phyloP scores from a whole-genome alignment of 2,797 vertebrate species.

The Gephyroberyx darwinii region DNA sequence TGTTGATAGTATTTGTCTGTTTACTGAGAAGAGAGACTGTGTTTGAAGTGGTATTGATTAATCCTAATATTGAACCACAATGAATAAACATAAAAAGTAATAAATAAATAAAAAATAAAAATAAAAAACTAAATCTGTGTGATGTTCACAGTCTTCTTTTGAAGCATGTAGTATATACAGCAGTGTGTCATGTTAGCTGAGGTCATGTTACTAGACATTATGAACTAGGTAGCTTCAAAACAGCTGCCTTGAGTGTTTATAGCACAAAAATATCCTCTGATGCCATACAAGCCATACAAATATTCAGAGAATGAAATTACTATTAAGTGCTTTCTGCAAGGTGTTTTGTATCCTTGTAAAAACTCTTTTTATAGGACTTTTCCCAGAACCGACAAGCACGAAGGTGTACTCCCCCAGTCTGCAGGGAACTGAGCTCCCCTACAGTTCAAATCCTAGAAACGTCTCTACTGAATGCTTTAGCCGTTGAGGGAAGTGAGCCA shows the following conservation, averaged over 20 bases:
- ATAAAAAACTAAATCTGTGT: not conserved
- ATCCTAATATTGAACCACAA: constrained; percentile 16
- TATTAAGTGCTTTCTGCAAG: constrained; percentile 16
- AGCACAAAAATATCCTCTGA: too few relatives aligned
- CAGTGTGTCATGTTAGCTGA: constrained; percentile 3
- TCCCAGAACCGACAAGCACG: constrained; percentile 20
- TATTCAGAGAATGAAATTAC: constrained; percentile 24
- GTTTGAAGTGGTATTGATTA: not conserved
- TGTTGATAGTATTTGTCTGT: not conserved
- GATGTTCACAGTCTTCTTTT: not conserved
- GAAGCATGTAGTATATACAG: constrained; percentile 4
- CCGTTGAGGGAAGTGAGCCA: constrained; percentile 13
- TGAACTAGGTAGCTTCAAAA: too few relatives aligned
- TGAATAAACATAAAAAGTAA: not conserved
- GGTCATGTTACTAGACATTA: too few relatives aligned
- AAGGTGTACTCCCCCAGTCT: constrained; percentile 32
- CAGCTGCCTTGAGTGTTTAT: too few relatives aligned
- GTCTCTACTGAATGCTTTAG: constrained; percentile 2
- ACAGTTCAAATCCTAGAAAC: constrained; percentile 17
- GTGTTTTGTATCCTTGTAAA: constrained; percentile 24
- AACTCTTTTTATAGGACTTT: constrained; percentile 37
- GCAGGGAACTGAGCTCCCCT: constrained; percentile 25
- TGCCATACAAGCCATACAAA: constrained; percentile 28
- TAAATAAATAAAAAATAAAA: too few relatives aligned
- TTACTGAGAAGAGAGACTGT: constrained; percentile 9